phyloP scores from a whole-genome alignment of 2,888 invertebrate species.

The Cataglyphis livida region DNA sequence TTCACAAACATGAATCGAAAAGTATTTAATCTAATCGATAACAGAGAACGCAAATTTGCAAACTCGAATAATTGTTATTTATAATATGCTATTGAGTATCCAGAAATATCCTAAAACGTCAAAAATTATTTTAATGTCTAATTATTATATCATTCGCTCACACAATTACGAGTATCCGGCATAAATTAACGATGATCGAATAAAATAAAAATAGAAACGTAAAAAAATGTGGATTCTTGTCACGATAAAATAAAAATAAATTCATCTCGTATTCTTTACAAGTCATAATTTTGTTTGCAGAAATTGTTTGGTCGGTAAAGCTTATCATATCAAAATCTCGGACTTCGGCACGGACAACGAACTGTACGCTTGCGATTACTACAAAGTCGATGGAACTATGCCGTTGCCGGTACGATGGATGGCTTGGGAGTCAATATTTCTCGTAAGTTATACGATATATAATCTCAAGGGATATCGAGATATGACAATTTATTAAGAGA shows the following conservation, averaged over 20 bases:
- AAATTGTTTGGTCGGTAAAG: conserved; percentile 94
- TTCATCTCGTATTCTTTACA: not conserved
- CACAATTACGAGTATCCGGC: not conserved
- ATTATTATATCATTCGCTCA: not conserved
- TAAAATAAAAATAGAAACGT: not conserved
- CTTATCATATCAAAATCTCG: conserved; percentile 93
- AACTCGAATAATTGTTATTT: conserved; percentile 25
- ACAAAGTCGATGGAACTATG: conserved; percentile 91
- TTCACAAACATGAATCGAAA: conserved; percentile 61
- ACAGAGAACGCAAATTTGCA: not conserved
- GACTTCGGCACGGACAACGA: conserved; percentile 95
- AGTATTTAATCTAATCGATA: conserved; percentile 59
- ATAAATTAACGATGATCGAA: not conserved
- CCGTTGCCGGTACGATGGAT: conserved; percentile 96
- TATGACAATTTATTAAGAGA: not conserved
- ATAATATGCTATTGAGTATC: conserved; percentile 39
- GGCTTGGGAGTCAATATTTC: conserved; percentile 94
- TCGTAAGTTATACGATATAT: conserved; percentile 83
- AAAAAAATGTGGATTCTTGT: not conserved
- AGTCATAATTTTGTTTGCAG: conserved; percentile 85
- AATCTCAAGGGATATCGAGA: not conserved
- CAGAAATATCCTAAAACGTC: not conserved
- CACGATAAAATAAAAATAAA: not conserved
- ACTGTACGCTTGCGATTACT: conserved; percentile 92
- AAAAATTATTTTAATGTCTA: not conserved